Percentiles rank a stretch among this genome's conserved stretches.
phyloP scores from a whole-genome alignment of 2,888 invertebrate genomes.

The Erebia aethiops region DNA sequence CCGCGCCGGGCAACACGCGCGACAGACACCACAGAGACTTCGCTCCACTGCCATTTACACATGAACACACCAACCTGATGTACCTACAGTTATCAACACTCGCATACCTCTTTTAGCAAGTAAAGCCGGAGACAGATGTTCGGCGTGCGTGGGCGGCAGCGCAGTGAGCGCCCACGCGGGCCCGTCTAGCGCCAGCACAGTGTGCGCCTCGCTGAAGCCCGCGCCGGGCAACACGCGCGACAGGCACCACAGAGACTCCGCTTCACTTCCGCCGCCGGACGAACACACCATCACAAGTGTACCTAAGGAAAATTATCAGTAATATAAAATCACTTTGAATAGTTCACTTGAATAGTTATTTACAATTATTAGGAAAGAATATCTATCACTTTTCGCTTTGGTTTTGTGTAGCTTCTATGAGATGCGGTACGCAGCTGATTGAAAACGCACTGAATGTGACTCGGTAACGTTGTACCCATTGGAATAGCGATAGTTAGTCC shows the following conservation, averaged over 20 bases:
- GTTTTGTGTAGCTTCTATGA: too few species aligned
- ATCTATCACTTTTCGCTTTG: too few species aligned
- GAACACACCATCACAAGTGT: conserved; percentile 78
- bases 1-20: conserved; percentile 88
- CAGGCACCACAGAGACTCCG: conserved; percentile 77
- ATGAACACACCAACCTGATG: conserved; percentile 77
- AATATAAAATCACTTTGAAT: too few species aligned
- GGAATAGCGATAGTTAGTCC: too few species aligned
- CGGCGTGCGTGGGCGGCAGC: conserved; percentile 58
- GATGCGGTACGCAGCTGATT: too few species aligned
- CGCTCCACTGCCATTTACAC: conserved; percentile 73
- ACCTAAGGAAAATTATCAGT: conserved; percentile 62
- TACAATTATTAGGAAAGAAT: too few species aligned
- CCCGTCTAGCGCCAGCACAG: conserved; percentile 91
- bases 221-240: conserved; percentile 88
- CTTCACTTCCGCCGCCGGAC: conserved; percentile 72
- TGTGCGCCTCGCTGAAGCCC: conserved; percentile 88
- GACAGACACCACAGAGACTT: conserved; percentile 79
- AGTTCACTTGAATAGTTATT: too few species aligned
- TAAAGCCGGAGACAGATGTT: conserved; percentile 64
- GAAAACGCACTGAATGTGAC: too few species aligned
- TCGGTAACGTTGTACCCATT: too few species aligned
- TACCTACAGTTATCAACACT: conserved; percentile 62
- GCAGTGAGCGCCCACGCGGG: conserved; percentile 91
- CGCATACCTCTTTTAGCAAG: conserved; percentile 72